Percentiles rank a stretch among this genome's conserved stretches.
Conservation (phyloP, 1,140 invertebrate species). For the Trichomalopsis sarcophagae region DNA sequence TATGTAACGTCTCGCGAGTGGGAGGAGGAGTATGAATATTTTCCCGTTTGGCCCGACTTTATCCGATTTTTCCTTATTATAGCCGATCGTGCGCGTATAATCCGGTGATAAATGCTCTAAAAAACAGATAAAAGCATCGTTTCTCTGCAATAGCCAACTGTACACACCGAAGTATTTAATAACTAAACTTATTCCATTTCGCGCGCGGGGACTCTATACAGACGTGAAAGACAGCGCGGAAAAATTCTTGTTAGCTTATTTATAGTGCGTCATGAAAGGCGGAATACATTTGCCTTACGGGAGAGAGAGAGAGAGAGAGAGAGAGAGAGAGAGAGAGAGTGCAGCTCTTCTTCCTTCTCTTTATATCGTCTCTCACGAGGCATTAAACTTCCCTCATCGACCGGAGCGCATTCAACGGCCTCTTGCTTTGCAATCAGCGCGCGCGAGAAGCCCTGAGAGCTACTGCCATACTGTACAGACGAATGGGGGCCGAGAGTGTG, state of each 20-base stretch:
- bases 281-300: slow-evolving; percentile 51
- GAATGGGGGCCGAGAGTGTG: background rate
- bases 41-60: no score
- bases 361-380: slow-evolving; percentile 43
- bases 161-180: slow-evolving; percentile 58
- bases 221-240: background rate
- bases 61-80: no score
- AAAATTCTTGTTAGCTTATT: slow-evolving; percentile 42
- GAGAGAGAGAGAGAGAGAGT: background rate
- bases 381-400: slow-evolving; percentile 53
- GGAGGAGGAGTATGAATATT: no score
- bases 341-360: background rate
- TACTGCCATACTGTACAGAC: background rate
- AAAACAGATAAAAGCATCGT: background rate
- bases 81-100: no score
- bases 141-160: background rate
- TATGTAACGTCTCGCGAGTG: no score
- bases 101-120: background rate
- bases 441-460: background rate
- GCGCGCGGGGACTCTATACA: background rate
- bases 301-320: no score
- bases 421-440: background rate
- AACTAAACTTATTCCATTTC: slow-evolving; percentile 69
- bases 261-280: slow-evolving; percentile 54
- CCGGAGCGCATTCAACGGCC: background rate